Base-by-base conservation (phyloP, 2,888 invertebrate species). In the Folsomia candida region DNA sequence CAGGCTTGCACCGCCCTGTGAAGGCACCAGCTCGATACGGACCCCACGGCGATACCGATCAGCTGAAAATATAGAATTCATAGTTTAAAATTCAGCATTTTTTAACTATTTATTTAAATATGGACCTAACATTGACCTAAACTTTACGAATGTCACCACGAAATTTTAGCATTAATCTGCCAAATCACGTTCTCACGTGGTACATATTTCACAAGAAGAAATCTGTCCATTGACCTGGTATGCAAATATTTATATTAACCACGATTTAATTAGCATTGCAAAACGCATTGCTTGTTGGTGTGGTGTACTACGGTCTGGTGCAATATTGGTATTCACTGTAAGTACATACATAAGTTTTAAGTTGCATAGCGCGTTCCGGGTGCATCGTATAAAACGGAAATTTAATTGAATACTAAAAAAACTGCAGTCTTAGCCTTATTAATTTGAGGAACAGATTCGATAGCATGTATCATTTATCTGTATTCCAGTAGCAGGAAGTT, bases 1-100 rank as follows among this genome's bases (percentile, higher is more conserved):
- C 77, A 76, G 20, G 77, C 75, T 28, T 78, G 79, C 22, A 79
- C 69, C 1, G 76, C 71, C 27, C 76, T 72, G 62, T 79, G 79
- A 11, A 79, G 73, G 25, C 76, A 75, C 79, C 79, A 79, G 62
- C 76, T 76, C 29, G 75, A 74, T 1, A 73, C 73, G 9, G 78
- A 73, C 27, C 76, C 77, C n/a, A 78, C 78, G 4, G 75, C 76
- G 47, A 80, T 68, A 54, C 79, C 79, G 26, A 73, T 72, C 28
- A 79, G 69, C 79, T 79, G 59, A 22, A 75, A 73, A 28, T 22
- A 54, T 26, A 62, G 20, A 62, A 29, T 28, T 37, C 14, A 4
- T 37, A 37, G 37, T 9, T 37, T n/a, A n/a, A n/a, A n/a, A n/a
- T n/a, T n/a, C n/a, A n/a, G n/a, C n/a, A n/a, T n/a, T n/a, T n/a